Percentiles rank a stretch among this genome's conserved stretches.
These are phyloP conservation scores for Vulpes vulpes DNA, from an alignment of 2,113 vertebrate genomes.

Conservation along the genomic window DNA sequence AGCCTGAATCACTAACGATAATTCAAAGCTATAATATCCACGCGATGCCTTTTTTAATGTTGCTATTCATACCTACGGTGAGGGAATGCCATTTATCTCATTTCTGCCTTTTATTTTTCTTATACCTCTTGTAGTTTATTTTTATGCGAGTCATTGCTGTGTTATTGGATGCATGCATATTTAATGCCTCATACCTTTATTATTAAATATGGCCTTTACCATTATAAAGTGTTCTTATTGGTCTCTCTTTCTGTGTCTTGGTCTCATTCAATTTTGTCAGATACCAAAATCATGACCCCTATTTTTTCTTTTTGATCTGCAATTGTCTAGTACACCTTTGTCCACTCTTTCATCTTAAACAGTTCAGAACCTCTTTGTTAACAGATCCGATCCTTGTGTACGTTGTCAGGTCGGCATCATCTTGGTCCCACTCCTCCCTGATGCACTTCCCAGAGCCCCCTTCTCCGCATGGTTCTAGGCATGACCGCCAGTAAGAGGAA, in stretches of 20 bases:
- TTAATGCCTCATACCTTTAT: background rate
- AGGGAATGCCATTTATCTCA: background rate
- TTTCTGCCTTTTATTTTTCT: background rate
- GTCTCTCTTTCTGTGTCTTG: background rate
- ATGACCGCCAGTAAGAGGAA: background rate
- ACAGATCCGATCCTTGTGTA: background rate
- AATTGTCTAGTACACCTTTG: background rate
- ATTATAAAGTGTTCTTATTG: background rate
- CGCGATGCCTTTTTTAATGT: background rate
- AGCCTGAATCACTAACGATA: background rate
- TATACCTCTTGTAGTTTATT: background rate
- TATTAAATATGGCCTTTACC: background rate
- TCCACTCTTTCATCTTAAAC: background rate
- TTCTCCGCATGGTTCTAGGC: background rate
- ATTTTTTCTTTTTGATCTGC: background rate
- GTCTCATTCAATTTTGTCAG: background rate
- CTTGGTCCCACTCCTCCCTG: background rate
- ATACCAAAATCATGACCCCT: background rate
- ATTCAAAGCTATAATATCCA: background rate
- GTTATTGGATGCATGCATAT: background rate
- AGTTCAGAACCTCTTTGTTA: background rate
- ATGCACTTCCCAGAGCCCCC: background rate
- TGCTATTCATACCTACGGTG: background rate
- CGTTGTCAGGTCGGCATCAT: background rate
- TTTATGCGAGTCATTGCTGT: background rate